Percentiles rank a stretch among this genome's conserved stretches.
These are phyloP conservation scores for Bovichtus variegatus DNA, from an alignment of 2,797 vertebrate genomes.

Conservation along the genomic window DNA sequence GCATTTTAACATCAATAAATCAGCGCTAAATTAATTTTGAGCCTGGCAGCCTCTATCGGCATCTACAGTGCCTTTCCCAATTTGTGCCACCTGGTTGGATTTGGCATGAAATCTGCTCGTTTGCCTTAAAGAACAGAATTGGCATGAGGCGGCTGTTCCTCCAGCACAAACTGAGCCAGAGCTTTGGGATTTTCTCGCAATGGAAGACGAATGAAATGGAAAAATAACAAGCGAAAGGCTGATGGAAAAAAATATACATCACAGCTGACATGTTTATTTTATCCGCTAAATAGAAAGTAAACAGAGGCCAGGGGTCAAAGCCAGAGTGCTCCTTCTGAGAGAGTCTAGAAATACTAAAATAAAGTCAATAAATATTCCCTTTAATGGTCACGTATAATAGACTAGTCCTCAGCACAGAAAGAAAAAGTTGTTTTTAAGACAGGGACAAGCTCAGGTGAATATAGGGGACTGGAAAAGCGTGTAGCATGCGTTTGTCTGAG, in stretches of 20 bases:
- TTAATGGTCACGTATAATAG: slow-evolving; percentile 25
- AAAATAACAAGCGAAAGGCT: slow-evolving; percentile 48
- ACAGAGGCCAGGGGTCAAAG: slow-evolving; percentile 51
- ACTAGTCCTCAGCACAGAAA: neutral
- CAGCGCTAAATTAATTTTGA: slow-evolving; percentile 53
- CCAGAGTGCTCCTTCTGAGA: slow-evolving; percentile 7
- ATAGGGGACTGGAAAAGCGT: neutral
- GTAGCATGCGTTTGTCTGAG: slow-evolving; percentile 30
- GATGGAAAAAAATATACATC: slow-evolving; percentile 50
- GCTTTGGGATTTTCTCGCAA: slow-evolving; percentile 30
- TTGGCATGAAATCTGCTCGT: slow-evolving; percentile 52
- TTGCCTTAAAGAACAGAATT: slow-evolving; percentile 51
- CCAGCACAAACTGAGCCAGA: slow-evolving; percentile 11
- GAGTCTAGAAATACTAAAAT: slow-evolving; percentile 12
- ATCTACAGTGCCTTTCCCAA: slow-evolving; percentile 49
- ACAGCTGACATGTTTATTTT: slow-evolving; percentile 54
- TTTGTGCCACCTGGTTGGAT: slow-evolving; percentile 69
- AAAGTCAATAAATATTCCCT: slow-evolving; percentile 34
- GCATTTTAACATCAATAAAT: slow-evolving; percentile 53
- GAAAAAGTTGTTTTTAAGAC: neutral
- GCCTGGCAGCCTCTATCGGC: slow-evolving; percentile 40
- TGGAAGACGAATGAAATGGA: slow-evolving; percentile 34
- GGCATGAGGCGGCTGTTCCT: slow-evolving; percentile 38
- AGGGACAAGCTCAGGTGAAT: slow-evolving; percentile 1
- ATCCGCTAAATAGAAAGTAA: slow-evolving; percentile 44